Conservation (phyloP, 1,140 invertebrate species). For the Uloborus diversus region DNA sequence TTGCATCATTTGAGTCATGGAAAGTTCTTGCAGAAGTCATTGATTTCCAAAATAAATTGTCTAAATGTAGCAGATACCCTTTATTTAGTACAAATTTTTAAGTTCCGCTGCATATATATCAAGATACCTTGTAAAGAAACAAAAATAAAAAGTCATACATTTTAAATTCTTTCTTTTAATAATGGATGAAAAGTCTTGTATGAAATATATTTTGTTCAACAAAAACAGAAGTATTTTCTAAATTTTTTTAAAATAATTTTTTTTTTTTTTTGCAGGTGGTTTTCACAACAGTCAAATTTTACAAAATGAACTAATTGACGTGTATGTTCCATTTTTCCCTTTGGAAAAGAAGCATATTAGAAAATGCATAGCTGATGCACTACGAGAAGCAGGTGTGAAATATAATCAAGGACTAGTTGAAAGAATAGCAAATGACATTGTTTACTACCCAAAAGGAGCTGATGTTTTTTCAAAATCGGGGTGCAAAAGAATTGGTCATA, state of each 20-base stretch:
- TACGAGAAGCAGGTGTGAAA: constrained; percentile 59
- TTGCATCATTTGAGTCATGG: no score
- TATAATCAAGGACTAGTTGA: constrained; percentile 57
- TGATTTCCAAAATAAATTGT: no score
- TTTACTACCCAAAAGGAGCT: constrained; percentile 66
- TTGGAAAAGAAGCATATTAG: constrained; percentile 85
- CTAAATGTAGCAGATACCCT: no score
- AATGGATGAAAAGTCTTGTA: no score
- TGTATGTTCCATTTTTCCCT: constrained; percentile 93
- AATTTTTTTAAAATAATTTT: neutral
- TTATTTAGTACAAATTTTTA: no score
- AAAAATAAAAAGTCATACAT: no score
- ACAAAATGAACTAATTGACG: constrained; percentile 84
- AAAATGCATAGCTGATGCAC: constrained; percentile 71
- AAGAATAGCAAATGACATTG: constrained; percentile 62
- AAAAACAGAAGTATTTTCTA: neutral
- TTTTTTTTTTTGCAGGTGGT: constrained; percentile 71
- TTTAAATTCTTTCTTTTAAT: no score
- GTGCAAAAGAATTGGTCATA: constrained; percentile 68
- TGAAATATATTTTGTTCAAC: neutral
- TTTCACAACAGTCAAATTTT: constrained; percentile 81
- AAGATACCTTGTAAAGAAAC: no score
- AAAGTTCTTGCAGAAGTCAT: no score
- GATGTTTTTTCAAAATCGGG: constrained; percentile 68
- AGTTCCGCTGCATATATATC: no score